phyloP scores from a whole-genome alignment of 1,140 invertebrate genomes.

The Papilio polyxenes region DNA sequence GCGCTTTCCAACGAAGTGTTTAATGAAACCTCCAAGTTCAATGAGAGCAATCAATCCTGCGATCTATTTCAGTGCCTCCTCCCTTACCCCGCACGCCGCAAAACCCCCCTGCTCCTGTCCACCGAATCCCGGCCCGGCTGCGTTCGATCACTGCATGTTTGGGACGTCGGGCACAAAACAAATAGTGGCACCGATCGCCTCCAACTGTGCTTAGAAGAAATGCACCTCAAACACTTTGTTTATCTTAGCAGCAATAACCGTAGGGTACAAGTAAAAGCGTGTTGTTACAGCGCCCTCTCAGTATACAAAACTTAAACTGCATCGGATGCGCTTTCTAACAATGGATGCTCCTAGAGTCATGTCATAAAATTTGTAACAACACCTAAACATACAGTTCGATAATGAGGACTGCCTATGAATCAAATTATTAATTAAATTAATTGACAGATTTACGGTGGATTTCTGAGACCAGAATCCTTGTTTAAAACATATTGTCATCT shows the following conservation, averaged over 20 bases:
- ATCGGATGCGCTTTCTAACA: neutral
- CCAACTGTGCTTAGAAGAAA: conserved; percentile 54
- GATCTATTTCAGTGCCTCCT: conserved; percentile 14
- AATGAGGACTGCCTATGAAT: no score
- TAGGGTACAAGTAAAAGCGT: conserved; percentile 33
- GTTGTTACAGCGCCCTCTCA: neutral
- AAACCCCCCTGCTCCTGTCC: neutral
- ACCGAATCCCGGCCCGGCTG: conserved; percentile 36
- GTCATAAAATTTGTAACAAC: no score
- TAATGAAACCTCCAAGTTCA: conserved; percentile 33
- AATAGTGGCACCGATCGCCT: conserved; percentile 45
- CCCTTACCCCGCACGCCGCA: neutral
- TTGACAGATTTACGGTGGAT: no score
- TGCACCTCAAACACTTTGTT: conserved; percentile 42
- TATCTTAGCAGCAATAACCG: conserved; percentile 36
- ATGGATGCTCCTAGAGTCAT: no score
- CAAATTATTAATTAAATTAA: no score
- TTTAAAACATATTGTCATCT: no score
- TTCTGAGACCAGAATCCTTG: no score
- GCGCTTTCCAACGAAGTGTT: conserved; percentile 28
- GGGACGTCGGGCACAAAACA: conserved; percentile 49
- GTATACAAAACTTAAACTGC: neutral
- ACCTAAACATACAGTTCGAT: no score
- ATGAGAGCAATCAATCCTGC: conserved; percentile 27
- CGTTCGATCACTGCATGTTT: conserved; percentile 40